A percentile compares a stretch with the other conserved stretches of the same genome.
These are phyloP conservation scores for Phyllostomus discolor DNA, from an alignment of 2,113 vertebrate species.

Conservation along the genomic window DNA sequence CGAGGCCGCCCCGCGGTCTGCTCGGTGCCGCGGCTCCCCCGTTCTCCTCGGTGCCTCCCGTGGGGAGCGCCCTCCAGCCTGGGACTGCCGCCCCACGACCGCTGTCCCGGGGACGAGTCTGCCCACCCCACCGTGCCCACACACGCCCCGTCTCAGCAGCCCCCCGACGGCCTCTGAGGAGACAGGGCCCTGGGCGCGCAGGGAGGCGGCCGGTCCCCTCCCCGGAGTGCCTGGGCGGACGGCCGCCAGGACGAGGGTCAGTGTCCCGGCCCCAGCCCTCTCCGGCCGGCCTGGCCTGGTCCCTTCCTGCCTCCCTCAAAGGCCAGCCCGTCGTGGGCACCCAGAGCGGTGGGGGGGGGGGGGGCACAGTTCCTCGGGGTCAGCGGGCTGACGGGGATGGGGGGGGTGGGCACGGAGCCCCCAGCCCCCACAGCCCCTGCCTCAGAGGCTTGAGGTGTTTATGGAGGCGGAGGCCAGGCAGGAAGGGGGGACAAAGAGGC, in stretches of 20 bases:
- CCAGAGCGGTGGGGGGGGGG: rapidly evolving
- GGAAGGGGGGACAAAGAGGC: background rate
- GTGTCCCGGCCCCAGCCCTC: rapidly evolving
- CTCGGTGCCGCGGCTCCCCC: rapidly evolving
- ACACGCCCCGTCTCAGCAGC: background rate
- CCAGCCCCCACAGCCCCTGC: too few species aligned
- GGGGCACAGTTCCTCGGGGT: background rate
- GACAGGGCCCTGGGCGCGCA: background rate
- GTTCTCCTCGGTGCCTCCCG: rapidly evolving
- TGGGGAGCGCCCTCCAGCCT: background rate
- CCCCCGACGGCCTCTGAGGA: background rate
- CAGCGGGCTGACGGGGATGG: background rate
- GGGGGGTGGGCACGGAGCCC: rapidly evolving
- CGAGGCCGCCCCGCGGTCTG: rapidly evolving
- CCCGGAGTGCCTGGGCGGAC: rapidly evolving
- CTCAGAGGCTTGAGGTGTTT: background rate
- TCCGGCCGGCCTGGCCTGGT: rapidly evolving
- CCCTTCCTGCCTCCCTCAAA: too few species aligned
- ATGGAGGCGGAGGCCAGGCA: background rate
- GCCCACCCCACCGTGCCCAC: background rate
- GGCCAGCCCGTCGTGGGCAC: background rate
- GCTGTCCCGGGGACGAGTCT: background rate
- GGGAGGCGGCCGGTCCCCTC: rapidly evolving
- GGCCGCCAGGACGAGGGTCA: background rate
- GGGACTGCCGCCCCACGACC: background rate